Evolutionary conservation across 2,113 vertebrate genomes (phyloP).

Genomic region (Chionomys nivalis): DNA sequence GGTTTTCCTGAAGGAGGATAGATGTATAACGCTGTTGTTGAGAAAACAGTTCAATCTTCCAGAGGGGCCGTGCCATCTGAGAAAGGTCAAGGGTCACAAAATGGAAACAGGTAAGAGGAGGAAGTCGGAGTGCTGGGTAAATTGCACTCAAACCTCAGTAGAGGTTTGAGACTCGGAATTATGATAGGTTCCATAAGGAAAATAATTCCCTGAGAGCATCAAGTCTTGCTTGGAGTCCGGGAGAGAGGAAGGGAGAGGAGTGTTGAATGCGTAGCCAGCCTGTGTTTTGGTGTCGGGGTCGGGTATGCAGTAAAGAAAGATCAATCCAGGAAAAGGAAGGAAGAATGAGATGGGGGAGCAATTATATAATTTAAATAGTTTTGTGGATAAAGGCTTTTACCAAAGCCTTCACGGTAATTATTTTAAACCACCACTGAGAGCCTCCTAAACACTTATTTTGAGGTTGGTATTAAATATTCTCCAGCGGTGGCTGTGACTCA

Average conservation of each 20-base stretch:
- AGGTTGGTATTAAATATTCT: constrained; percentile 63
- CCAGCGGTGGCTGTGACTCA: constrained; percentile 1
- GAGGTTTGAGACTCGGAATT: constrained; percentile 42
- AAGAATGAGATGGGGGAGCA: constrained; percentile 48
- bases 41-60: constrained; percentile 60
- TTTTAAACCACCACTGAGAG: constrained; percentile 73
- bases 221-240: background rate
- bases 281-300: background rate
- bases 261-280: background rate
- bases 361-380: constrained; percentile 79
- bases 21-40: constrained; percentile 31
- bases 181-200: constrained; percentile 69
- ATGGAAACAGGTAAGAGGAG: constrained; percentile 54
- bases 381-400: constrained; percentile 72
- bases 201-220: constrained; percentile 22
- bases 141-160: constrained; percentile 31
- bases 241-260: background rate
- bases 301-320: background rate
- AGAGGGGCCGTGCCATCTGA: constrained; percentile 41
- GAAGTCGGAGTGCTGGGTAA: constrained; percentile 22
- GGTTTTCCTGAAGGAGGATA: background rate
- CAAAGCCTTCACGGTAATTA: constrained; percentile 71
- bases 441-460: constrained; percentile 73
- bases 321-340: constrained; percentile 68
- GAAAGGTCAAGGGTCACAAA: constrained; percentile 44